phyloP scores from a whole-genome alignment of 2,797 vertebrate genomes.

The Hippopotamyrus pictus region DNA sequence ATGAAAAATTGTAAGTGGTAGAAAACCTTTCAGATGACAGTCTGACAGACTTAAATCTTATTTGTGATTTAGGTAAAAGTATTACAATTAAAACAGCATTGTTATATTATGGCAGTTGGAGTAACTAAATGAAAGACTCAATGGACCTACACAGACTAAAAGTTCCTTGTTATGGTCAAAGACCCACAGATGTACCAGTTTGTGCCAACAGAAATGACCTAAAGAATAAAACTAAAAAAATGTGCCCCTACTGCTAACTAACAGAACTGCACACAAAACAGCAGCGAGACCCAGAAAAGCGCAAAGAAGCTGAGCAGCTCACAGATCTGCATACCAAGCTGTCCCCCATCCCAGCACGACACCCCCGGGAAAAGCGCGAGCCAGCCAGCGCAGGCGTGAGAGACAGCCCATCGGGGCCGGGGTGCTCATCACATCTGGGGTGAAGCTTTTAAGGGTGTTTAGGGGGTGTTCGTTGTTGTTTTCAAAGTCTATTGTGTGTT shows the following conservation, averaged over 20 bases:
- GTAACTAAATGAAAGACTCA: background rate
- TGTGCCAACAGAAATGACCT: background rate
- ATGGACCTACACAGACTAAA: background rate
- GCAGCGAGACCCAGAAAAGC: background rate
- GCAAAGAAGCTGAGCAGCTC: background rate
- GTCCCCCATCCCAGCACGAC: background rate
- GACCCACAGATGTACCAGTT: background rate
- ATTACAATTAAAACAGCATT: background rate
- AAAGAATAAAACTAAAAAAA: background rate
- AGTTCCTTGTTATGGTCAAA: background rate
- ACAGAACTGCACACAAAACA: background rate
- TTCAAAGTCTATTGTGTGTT: background rate
- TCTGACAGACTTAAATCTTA: background rate
- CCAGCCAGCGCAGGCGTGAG: constrained; percentile 18
- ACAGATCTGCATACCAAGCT: background rate
- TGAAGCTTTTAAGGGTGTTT: constrained; percentile 32
- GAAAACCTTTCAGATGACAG: background rate
- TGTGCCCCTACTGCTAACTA: background rate
- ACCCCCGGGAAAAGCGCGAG: background rate
- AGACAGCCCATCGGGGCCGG: constrained; percentile 58
- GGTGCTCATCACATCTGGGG: constrained; percentile 50
- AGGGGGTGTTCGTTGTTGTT: background rate
- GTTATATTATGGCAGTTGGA: background rate
- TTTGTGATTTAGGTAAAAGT: background rate
- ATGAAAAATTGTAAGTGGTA: background rate